A percentile compares a stretch with the other conserved stretches of the same genome.
phyloP scores from a whole-genome alignment of 2,113 vertebrate species.

The Diglossa brunneiventris region DNA sequence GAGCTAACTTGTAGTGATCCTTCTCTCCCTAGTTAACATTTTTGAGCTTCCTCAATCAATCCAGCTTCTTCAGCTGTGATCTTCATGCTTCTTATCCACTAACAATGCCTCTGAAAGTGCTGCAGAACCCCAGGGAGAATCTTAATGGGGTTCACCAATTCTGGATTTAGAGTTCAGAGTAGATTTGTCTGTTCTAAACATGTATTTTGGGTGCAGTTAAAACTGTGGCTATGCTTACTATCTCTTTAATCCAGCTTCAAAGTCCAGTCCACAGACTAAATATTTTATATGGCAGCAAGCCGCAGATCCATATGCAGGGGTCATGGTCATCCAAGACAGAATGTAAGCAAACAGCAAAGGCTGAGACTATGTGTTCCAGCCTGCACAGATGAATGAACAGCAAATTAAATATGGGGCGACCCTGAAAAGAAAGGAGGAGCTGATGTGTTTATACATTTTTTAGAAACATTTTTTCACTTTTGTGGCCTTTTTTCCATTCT shows the following conservation, averaged over 20 bases:
- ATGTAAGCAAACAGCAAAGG: background rate
- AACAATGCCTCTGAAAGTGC: background rate
- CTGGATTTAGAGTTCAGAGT: background rate
- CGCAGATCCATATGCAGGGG: background rate
- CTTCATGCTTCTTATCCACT: background rate
- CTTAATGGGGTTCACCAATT: background rate
- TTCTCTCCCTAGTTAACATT: background rate
- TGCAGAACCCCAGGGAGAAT: background rate
- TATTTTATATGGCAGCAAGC: background rate
- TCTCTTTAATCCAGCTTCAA: background rate
- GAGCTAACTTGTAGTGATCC: background rate
- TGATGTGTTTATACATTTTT: background rate
- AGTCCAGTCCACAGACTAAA: background rate
- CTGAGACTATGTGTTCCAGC: background rate
- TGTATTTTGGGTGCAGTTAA: background rate
- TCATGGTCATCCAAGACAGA: background rate
- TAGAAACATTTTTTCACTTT: background rate
- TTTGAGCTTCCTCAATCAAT: background rate
- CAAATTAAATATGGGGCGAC: background rate
- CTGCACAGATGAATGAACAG: background rate
- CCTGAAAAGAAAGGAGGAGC: background rate
- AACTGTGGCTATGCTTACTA: background rate
- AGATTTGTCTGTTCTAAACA: background rate
- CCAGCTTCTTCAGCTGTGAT: background rate
- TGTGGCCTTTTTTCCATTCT: background rate